A percentile compares a stretch with the other conserved stretches of the same genome.
Conservation (phyloP, 1,140 invertebrate genomes). For the Pomacea maculata region DNA sequence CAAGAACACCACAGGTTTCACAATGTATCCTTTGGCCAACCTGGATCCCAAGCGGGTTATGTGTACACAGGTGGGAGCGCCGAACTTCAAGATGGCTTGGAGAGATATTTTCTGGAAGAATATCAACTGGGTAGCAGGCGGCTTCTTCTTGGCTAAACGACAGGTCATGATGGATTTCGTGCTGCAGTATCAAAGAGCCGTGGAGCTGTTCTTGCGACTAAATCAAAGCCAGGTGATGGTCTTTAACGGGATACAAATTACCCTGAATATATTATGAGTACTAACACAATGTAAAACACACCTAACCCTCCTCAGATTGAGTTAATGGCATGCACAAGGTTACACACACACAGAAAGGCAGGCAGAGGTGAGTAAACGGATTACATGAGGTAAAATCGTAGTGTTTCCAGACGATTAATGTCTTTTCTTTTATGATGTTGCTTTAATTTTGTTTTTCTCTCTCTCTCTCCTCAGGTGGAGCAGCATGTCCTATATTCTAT, state of each 20-base stretch:
- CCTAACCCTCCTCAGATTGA: too few relatives aligned
- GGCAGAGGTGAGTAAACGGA: conserved; percentile 27
- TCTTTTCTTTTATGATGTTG: conserved; percentile 10
- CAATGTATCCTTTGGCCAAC: neutral
- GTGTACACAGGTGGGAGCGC: neutral
- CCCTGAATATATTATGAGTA: too few relatives aligned
- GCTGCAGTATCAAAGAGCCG: too few relatives aligned
- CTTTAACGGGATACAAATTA: neutral
- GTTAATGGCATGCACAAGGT: neutral
- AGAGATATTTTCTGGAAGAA: neutral
- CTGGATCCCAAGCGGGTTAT: conserved; percentile 1
- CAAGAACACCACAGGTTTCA: neutral
- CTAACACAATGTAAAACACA: neutral
- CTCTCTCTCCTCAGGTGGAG: conserved; percentile 36
- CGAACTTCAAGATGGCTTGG: conserved; percentile 3
- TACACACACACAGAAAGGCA: neutral
- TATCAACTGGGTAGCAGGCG: conserved; percentile 19
- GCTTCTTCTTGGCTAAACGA: too few relatives aligned
- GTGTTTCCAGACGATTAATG: conserved; percentile 31
- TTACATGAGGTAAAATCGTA: conserved; percentile 34
- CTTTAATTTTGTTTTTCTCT: conserved; percentile 26
- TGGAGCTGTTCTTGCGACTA: too few relatives aligned
- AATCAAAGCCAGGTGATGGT: too few relatives aligned
- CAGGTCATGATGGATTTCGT: too few relatives aligned
- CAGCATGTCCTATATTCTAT: conserved; percentile 45